phyloP scores from a whole-genome alignment of 2,888 invertebrate genomes.

The Caenorhabditis angaria region DNA sequence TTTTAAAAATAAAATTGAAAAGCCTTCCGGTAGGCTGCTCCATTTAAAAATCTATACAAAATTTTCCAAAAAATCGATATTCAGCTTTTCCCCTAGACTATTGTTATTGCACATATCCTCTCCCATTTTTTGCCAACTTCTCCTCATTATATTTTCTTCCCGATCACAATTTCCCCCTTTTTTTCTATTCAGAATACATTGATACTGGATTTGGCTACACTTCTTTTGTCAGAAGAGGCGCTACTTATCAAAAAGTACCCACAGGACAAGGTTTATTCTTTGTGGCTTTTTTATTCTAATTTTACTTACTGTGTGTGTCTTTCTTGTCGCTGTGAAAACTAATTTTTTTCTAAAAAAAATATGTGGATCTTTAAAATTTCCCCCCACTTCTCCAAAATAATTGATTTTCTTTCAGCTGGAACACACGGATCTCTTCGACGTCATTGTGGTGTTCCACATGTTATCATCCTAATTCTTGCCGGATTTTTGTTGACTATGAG shows the following conservation, averaged over 20 bases:
- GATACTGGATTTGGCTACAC: conserved; percentile 44
- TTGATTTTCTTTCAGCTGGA: conserved; percentile 32
- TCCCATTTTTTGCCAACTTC: no score
- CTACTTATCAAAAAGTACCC: conserved; percentile 32
- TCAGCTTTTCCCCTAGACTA: no score
- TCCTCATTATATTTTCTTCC: background rate
- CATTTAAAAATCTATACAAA: no score
- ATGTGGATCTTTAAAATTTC: background rate
- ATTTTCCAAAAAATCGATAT: no score
- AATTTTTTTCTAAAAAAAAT: background rate
- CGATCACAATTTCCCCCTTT: background rate
- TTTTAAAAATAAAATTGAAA: no score
- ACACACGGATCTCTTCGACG: conserved; percentile 58
- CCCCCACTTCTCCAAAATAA: background rate
- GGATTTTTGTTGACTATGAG: conserved; percentile 47
- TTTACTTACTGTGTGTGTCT: no score
- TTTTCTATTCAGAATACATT: conserved; percentile 32
- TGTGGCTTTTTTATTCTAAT: background rate
- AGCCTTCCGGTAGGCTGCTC: no score
- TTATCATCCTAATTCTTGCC: conserved; percentile 52
- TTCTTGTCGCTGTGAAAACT: no score
- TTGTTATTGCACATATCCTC: no score
- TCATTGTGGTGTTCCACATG: conserved; percentile 66
- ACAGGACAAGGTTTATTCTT: conserved; percentile 14
- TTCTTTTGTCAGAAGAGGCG: conserved; percentile 29